phyloP scores from a whole-genome alignment of 2,888 invertebrate species.

The Volucella inanis region DNA sequence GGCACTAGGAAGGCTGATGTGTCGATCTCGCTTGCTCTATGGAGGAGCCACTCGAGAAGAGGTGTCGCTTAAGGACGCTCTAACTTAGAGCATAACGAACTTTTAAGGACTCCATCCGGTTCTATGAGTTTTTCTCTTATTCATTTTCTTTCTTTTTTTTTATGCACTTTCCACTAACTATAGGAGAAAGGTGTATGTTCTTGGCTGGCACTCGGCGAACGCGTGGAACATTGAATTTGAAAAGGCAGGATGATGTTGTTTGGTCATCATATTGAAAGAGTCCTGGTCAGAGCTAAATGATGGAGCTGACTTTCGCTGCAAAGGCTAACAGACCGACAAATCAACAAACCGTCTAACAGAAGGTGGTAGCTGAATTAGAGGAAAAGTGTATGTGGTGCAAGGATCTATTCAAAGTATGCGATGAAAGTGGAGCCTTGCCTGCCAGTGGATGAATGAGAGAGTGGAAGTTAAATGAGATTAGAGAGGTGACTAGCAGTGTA shows the following conservation, averaged over 20 bases:
- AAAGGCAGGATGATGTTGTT: slow-evolving; percentile 43
- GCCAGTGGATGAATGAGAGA: slow-evolving; percentile 42
- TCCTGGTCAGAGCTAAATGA: slow-evolving; percentile 56
- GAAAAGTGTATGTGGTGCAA: slow-evolving; percentile 61
- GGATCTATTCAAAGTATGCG: slow-evolving; percentile 62
- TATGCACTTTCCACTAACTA: slow-evolving; percentile 17
- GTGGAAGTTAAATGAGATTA: slow-evolving; percentile 56
- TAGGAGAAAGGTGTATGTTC: slow-evolving; percentile 54
- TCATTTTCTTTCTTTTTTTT: slow-evolving; percentile 25
- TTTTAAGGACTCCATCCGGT: slow-evolving; percentile 68
- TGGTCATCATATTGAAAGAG: slow-evolving; percentile 64
- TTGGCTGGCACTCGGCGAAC: slow-evolving; percentile 49
- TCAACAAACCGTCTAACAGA: no score
- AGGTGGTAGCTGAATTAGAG: slow-evolving; percentile 36
- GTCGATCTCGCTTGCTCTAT: slow-evolving; percentile 61
- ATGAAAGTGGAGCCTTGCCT: slow-evolving; percentile 53
- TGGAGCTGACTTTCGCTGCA: slow-evolving; percentile 42
- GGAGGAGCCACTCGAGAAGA: slow-evolving; percentile 72
- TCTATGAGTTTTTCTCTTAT: slow-evolving; percentile 33
- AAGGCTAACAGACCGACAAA: slow-evolving; percentile 7
- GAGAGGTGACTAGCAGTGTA: slow-evolving; percentile 37
- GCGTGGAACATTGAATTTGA: slow-evolving; percentile 58
- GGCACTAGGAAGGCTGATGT: slow-evolving; percentile 15
- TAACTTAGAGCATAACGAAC: slow-evolving; percentile 75
- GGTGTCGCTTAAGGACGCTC: slow-evolving; percentile 76